Evolutionary conservation across 2,888 invertebrate species (phyloP), one percentile per base, ranked within the genome.

Genomic region (Caenorhabditis sp.): DNA sequence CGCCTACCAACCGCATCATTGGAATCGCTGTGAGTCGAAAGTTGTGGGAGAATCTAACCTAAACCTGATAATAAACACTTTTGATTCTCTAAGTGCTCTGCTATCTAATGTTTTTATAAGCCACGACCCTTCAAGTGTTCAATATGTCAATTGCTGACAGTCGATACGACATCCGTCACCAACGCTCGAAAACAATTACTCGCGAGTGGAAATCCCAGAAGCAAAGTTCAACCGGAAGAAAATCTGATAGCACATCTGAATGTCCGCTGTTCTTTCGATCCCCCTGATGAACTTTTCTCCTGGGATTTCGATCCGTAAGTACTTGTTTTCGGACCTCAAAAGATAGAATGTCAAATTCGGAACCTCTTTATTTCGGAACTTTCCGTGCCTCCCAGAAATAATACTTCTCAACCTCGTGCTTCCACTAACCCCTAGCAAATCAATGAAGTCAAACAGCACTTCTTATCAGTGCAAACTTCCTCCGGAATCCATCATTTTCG

Each of bases 391-490:
- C 12, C 24, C 22, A 24, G 24, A 51, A 24, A 5, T 16, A n/a
- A n/a, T n/a, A n/a, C n/a, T n/a, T n/a, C n/a, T n/a, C n/a, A n/a
- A 41, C 38, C 61, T 61, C 61, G 61, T 38, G 61, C 19, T 41
- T 24, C 35, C 38, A 41, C 19, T 19, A 35, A 19, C n/a, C 41
- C 22, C 49, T 4, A 22, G 49, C 19, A 49, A 49, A 56, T 16
- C 28, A 16, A 31, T 28, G 26, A 26, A 26, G 26, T 4, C 26
- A 47, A 4, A 8, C 16, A n/a, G 14, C 5, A 38, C n/a, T 38
- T 64, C 47, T 64, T 64, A 64, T 64, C 64, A 64, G 28, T 64
- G 4, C 64, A 47, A 28, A 16, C 28, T 61, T 41, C 41, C 16
- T 41, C 14, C 24, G 19, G 19, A 22, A 12, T 41, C 24, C 26